Evolutionary conservation across 2,888 invertebrate species (phyloP).

Genomic region (Empis stercorea): DNA sequence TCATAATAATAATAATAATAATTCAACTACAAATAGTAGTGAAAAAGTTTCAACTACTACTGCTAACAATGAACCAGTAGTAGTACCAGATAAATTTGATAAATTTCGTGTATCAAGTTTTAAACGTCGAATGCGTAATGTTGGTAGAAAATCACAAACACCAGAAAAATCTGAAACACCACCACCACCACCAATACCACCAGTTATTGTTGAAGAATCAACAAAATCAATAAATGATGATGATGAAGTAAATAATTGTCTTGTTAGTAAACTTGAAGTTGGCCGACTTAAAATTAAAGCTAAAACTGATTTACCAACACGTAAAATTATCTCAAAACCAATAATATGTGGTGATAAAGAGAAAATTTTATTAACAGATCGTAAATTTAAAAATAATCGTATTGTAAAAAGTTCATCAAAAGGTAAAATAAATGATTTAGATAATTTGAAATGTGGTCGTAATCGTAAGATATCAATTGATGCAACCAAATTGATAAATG

Average conservation of each 20-base stretch:
- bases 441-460: slow-evolving; percentile 22
- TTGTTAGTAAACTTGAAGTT: not conserved
- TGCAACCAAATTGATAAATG: slow-evolving; percentile 14
- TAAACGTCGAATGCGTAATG: slow-evolving; percentile 20
- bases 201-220: not conserved
- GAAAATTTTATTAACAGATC: slow-evolving; percentile 28
- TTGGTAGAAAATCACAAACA: slow-evolving; percentile 12
- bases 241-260: not conserved
- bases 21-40: not conserved
- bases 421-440: slow-evolving; percentile 24
- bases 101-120: slow-evolving; percentile 17
- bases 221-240: not conserved
- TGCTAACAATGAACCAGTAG: slow-evolving; percentile 5
- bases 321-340: not conserved
- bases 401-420: slow-evolving; percentile 31
- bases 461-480: slow-evolving; percentile 20
- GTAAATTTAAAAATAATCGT: slow-evolving; percentile 30
- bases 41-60: slow-evolving; percentile 5
- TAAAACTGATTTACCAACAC: not conserved
- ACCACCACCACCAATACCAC: not conserved
- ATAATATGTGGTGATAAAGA: slow-evolving; percentile 19
- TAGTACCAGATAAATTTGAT: slow-evolving; percentile 14
- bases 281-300: not conserved
- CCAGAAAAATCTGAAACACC: slow-evolving; percentile 6
- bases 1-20: not conserved